Percentiles rank a stretch among this genome's conserved stretches.
Evolutionary conservation across 2,113 vertebrate species (phyloP).

Genomic region (Echinops telfairi): DNA sequence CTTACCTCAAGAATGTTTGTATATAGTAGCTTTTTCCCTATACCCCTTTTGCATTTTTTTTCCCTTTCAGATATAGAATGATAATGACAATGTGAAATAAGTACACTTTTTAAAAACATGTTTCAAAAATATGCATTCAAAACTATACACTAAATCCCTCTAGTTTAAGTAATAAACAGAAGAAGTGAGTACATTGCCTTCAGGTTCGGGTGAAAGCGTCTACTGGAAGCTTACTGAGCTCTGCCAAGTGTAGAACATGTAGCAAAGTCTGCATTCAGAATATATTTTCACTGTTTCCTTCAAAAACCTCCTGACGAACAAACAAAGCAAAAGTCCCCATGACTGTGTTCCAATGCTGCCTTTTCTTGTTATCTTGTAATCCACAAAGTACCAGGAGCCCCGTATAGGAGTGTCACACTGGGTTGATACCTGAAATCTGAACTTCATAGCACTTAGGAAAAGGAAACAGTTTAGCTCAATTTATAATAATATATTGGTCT

Average conservation of each 20-base stretch:
- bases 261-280: background rate
- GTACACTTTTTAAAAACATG: background rate
- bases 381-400: conserved; percentile 26
- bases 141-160: background rate
- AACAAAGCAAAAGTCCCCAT: conserved; percentile 22
- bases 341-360: fast-evolving
- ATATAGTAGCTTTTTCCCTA: no score
- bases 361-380: conserved; percentile 32
- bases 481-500: conserved; percentile 89
- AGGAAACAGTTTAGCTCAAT: conserved; percentile 89
- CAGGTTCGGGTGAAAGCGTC: background rate
- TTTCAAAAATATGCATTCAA: background rate
- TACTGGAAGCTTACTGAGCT: background rate
- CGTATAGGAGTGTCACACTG: conserved; percentile 47
- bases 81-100: conserved; percentile 19
- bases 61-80: background rate
- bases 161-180: background rate
- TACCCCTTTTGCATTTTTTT: no score
- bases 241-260: background rate
- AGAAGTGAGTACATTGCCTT: background rate
- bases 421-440: conserved; percentile 83
- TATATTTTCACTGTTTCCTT: conserved; percentile 46
- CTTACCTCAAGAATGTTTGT: no score
- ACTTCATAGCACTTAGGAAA: conserved; percentile 83
- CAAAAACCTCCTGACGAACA: background rate